Evolutionary conservation across 2,113 vertebrate genomes (phyloP).

Genomic region (Lampris incognitus): DNA sequence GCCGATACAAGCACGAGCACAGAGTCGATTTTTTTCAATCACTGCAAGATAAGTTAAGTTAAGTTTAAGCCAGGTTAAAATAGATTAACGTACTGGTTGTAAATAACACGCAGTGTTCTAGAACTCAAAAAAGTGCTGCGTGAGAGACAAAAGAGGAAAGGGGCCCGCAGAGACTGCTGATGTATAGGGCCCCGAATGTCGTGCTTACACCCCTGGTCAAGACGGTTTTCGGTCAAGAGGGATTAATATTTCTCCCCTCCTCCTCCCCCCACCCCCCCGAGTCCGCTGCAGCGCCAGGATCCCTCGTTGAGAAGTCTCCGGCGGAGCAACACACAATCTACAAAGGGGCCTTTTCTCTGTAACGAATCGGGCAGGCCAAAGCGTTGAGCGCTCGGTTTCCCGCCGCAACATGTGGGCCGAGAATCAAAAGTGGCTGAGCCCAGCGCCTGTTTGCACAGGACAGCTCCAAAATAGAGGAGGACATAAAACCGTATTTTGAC

Average conservation of each 20-base stretch:
- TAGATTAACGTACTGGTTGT: too few relatives aligned
- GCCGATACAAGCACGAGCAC: too few relatives aligned
- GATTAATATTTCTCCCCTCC: conserved; percentile 16
- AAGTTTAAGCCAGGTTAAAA: too few relatives aligned
- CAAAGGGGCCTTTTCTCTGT: conserved; percentile 32
- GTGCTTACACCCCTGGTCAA: too few relatives aligned
- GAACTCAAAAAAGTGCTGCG: too few relatives aligned
- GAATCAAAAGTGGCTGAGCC: conserved; percentile 54
- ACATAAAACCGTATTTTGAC: conserved; percentile 65
- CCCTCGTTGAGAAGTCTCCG: conserved; percentile 27
- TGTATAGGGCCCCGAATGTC: too few relatives aligned
- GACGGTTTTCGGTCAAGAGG: too few relatives aligned
- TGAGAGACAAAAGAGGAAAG: too few relatives aligned
- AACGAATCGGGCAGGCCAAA: conserved; percentile 35
- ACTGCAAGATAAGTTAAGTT: too few relatives aligned
- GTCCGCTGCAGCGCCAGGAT: background rate
- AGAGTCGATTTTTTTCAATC: too few relatives aligned
- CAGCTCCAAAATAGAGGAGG: conserved; percentile 59
- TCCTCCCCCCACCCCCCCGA: conserved; percentile 11
- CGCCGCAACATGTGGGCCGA: conserved; percentile 9
- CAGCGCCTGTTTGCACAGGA: conserved; percentile 62
- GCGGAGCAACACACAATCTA: conserved; percentile 28
- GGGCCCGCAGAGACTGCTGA: too few relatives aligned
- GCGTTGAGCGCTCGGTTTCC: background rate
- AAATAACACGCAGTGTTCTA: too few relatives aligned